These are phyloP conservation scores for Bellardia pandia DNA, from an alignment of 2,888 invertebrate genomes.

Conservation along the genomic window DNA sequence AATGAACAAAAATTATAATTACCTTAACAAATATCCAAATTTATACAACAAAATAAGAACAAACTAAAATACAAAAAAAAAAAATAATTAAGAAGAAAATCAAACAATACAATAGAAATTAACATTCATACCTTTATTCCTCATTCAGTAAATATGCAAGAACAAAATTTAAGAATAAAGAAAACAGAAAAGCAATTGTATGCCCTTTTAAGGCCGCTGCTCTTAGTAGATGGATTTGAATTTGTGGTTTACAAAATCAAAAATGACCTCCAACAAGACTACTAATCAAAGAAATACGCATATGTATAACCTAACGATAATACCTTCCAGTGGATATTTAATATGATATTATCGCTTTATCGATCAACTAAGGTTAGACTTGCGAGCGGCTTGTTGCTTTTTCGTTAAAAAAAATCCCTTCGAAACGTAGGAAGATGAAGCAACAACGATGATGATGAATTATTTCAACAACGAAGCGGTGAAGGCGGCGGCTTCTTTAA, in stretches of 20 bases:
- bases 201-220: not conserved
- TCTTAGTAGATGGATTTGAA: not conserved
- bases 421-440: constrained; percentile 7
- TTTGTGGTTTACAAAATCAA: not conserved
- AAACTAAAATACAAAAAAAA: not conserved
- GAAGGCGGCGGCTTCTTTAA: constrained; percentile 59
- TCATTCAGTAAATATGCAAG: not conserved
- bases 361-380: constrained; percentile 14
- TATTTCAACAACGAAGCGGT: constrained; percentile 22
- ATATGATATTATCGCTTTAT: constrained; percentile 15
- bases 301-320: not conserved
- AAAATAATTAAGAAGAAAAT: not conserved
- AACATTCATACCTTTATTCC: constrained; percentile 17
- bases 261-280: not conserved
- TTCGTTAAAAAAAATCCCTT: constrained; percentile 28
- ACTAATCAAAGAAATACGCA: not conserved
- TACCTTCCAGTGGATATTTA: not conserved
- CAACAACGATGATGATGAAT: constrained; percentile 10
- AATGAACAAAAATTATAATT: not conserved
- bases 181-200: not conserved
- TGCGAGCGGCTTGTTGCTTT: not conserved
- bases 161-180: not conserved
- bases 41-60: not conserved
- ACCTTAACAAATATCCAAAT: not conserved
- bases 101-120: not conserved